phyloP scores from a whole-genome alignment of 1,140 invertebrate species.

The Lepidurus couesii region DNA sequence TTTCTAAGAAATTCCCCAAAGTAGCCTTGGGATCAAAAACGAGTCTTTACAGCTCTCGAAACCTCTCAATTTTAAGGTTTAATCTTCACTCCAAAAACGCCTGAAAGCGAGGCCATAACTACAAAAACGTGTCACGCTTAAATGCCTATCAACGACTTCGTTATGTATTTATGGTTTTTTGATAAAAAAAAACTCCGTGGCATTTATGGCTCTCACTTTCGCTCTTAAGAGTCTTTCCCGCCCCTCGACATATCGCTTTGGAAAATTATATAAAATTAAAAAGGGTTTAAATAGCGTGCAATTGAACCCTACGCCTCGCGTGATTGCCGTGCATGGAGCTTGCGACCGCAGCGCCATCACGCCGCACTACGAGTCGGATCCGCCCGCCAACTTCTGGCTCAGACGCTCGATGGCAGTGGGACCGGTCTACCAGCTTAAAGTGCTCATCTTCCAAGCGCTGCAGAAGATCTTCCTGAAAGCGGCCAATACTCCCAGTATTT shows the following conservation, averaged over 20 bases:
- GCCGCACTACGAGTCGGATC: conserved; percentile 9
- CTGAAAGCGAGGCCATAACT: not conserved
- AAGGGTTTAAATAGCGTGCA: conserved; percentile 19
- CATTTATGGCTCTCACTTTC: not conserved
- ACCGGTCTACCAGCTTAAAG: conserved; percentile 28
- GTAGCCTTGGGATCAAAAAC: not conserved
- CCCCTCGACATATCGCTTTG: not conserved
- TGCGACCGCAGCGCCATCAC: not conserved
- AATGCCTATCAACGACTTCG: not conserved
- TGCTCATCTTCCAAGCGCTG: conserved; percentile 23
- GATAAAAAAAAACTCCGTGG: not conserved
- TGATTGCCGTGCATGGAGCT: conserved; percentile 24
- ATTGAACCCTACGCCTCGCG: not conserved
- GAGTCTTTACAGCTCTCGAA: not conserved
- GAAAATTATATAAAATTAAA: not conserved
- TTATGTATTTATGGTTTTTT: not conserved
- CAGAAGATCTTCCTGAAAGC: conserved; percentile 28
- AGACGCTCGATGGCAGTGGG: conserved; percentile 23
- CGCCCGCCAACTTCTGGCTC: conserved; percentile 25
- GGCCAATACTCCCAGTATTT: conserved; percentile 20
- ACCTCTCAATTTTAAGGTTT: not conserved
- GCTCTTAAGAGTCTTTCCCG: not conserved
- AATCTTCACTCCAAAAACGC: not conserved
- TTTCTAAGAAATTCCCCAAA: not conserved
- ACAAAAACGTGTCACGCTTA: conserved; percentile 7